Base-by-base conservation (phyloP, 2,797 vertebrate species). In the Gymnoscopelus microlampas region DNA sequence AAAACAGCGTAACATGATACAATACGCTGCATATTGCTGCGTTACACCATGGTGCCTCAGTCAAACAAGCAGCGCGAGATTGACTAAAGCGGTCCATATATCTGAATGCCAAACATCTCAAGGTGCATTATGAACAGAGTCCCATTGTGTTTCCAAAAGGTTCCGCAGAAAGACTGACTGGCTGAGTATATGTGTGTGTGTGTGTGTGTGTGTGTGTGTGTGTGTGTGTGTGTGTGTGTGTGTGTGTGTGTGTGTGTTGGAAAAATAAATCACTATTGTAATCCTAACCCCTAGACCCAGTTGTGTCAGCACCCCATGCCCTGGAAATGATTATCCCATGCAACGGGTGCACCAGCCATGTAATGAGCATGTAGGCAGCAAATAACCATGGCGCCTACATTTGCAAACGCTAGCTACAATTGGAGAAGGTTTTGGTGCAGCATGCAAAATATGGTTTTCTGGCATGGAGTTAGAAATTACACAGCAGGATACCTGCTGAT, bases 341-440 rank as follows among this genome's bases (percentile, higher is more conserved):
- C 78, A 9, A 51, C 71, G 84, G 69, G 78, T 84, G 77, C 84
- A 76, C 56, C 15, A 63, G 74, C 68, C 86, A 75, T 82, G 85
- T 84, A 86, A 84, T 82, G 74, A 85, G 71, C 72, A 74, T 11
- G 53, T 62, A 73, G 78, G 66, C 63, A 73, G 70, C 81, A 87
- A 88, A 90, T 81, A 83, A 80, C 81, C 85, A 82, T 83, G 81
- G 85, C 88, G 83, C 85, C 87, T 80, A 87, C 81, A 88, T 88
- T 84, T 73, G 71, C 82, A 76, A 86, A 83, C 79, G 32, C 26
- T 29, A 62, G 53, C 19, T 1, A 79, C 39, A 77, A 87, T 86
- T 80, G 87, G 87, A 86, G 8, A 2, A 11, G 55, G 68, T 51
- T 78, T 70, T 1, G 39, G 57, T 66, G 70, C 70, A 73, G 77